phyloP scores from a whole-genome alignment of 2,797 vertebrate genomes.

The Gephyroberyx darwinii region DNA sequence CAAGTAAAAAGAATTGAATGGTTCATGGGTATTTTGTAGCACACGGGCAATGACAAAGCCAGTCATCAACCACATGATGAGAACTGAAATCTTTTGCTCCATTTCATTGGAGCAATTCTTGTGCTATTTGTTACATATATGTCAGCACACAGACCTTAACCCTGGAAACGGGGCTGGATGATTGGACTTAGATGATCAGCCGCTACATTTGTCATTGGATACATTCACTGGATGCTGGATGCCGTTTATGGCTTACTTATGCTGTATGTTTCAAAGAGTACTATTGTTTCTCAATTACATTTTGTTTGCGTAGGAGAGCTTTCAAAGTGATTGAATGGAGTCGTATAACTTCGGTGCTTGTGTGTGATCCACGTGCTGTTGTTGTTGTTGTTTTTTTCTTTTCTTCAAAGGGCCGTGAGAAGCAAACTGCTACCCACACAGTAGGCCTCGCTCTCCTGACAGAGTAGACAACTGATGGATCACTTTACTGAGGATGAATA shows the following conservation, averaged over 20 bases:
- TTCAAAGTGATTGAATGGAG: slow-evolving; percentile 20
- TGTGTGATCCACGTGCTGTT: neutral
- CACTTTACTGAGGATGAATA: slow-evolving; percentile 73
- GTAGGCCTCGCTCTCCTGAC: slow-evolving; percentile 44
- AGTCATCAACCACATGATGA: slow-evolving; percentile 8
- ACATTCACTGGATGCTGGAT: slow-evolving; percentile 4
- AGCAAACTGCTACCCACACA: slow-evolving; percentile 19
- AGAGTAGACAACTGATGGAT: slow-evolving; percentile 75
- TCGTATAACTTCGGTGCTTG: slow-evolving; percentile 19
- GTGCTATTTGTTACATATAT: neutral
- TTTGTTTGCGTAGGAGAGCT: neutral
- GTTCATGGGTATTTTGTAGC: slow-evolving; percentile 1
- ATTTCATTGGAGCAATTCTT: slow-evolving; percentile 1
- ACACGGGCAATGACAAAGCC: neutral
- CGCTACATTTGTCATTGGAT: slow-evolving; percentile 1
- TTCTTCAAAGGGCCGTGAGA: slow-evolving; percentile 15
- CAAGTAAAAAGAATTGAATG: slow-evolving; percentile 18
- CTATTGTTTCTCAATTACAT: neutral
- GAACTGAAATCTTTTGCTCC: slow-evolving; percentile 15
- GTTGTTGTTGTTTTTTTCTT: slow-evolving; percentile 4
- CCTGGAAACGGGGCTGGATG: neutral
- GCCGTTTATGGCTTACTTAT: slow-evolving; percentile 10
- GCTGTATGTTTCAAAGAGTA: neutral
- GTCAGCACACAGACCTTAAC: neutral
- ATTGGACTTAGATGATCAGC: neutral